These are phyloP conservation scores for Lordiphosa fenestrarum DNA, from an alignment of 2,888 invertebrate species.

Conservation along the genomic window DNA sequence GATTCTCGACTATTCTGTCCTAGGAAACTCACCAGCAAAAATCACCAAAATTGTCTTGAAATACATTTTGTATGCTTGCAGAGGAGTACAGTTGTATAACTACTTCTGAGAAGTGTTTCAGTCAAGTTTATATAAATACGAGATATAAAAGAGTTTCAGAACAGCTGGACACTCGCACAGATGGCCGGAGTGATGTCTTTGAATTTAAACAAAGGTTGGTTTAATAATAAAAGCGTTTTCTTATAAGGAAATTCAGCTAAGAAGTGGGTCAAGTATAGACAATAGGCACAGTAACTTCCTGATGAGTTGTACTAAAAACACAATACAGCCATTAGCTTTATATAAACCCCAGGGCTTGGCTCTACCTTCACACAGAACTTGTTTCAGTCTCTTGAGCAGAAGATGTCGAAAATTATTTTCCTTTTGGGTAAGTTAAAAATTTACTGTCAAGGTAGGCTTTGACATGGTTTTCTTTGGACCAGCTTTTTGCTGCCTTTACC, in stretches of 20 bases:
- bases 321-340: conserved; percentile 6
- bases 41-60: conserved; percentile 20
- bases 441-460: too few relatives aligned
- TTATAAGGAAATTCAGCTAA: neutral
- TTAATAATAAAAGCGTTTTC: neutral
- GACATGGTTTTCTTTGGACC: too few relatives aligned
- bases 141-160: conserved; percentile 6
- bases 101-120: conserved; percentile 2
- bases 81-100: conserved; percentile 5
- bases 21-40: conserved; percentile 23
- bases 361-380: conserved; percentile 11
- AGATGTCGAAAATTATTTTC: conserved; percentile 45
- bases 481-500: conserved; percentile 37
- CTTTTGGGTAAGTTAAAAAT: conserved; percentile 41
- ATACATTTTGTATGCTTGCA: conserved; percentile 23
- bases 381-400: conserved; percentile 6
- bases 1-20: neutral
- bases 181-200: neutral
- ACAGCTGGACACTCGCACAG: conserved; percentile 1
- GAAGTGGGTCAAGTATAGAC: conserved; percentile 12
- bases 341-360: conserved; percentile 23
- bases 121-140: conserved; percentile 21
- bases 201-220: conserved; percentile 11
- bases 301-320: neutral
- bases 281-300: conserved; percentile 10